Percentiles rank a stretch among this genome's conserved stretches.
These are phyloP conservation scores for Aurelia coerulea DNA, from an alignment of 30 jellyfish, hydroid and myxozoan species.

Conservation along the genomic window DNA sequence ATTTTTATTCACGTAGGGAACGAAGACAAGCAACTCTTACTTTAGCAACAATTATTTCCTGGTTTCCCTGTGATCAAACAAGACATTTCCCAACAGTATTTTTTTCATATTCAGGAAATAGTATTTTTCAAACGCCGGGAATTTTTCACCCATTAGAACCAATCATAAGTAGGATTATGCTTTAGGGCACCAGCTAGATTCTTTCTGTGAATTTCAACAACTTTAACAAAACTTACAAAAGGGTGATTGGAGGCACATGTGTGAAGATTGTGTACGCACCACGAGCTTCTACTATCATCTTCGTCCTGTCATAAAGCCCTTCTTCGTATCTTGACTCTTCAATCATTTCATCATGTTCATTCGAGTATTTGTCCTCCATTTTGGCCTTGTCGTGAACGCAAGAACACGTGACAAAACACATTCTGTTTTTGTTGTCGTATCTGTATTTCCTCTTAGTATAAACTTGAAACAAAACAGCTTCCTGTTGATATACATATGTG, in stretches of 20 bases:
- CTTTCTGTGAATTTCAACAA: neutral
- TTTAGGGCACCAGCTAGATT: too few species aligned
- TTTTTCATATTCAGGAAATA: too few species aligned
- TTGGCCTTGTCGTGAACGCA: neutral
- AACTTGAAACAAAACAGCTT: constrained; percentile 2
- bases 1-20: too few species aligned
- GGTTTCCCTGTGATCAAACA: too few species aligned
- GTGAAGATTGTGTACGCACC: neutral
- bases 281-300: neutral
- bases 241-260: neutral
- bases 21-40: too few species aligned
- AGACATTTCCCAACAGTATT: too few species aligned
- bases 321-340: neutral
- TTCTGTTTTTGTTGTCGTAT: neutral
- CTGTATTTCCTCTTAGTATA: neutral
- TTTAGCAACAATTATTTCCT: too few species aligned
- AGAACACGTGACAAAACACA: constrained; percentile 21
- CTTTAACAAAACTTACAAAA: constrained; percentile 10
- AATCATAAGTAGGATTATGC: too few species aligned
- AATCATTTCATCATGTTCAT: neutral
- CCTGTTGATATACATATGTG: constrained; percentile 2
- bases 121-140: too few species aligned
- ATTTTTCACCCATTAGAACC: too few species aligned
- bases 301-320: constrained; percentile 15
- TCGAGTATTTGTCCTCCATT: neutral